A percentile compares a stretch with the other conserved stretches of the same genome.
Evolutionary conservation across 1,140 invertebrate species (phyloP).

Genomic region (Ctenoplectra terminalis): DNA sequence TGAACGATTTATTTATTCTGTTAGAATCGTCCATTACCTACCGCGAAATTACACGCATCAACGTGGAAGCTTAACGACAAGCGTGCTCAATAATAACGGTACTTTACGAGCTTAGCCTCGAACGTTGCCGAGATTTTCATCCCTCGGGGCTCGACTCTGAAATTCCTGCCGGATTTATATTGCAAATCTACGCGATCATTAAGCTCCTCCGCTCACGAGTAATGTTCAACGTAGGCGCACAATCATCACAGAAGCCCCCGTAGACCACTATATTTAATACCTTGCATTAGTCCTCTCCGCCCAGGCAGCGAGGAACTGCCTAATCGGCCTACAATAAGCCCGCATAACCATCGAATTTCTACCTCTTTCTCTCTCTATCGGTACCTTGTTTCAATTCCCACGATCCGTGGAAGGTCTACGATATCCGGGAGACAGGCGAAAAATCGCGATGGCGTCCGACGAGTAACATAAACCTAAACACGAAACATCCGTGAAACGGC

Average conservation of each 20-base stretch:
- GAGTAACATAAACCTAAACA: neutral
- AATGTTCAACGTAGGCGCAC: conserved; percentile 18
- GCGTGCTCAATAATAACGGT: conserved; percentile 29
- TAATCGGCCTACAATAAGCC: conserved; percentile 22
- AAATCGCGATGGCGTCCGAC: neutral
- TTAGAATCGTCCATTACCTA: too few species aligned
- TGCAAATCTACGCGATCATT: conserved; percentile 42
- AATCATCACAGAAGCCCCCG: conserved; percentile 24
- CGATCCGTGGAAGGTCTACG: neutral
- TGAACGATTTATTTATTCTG: too few species aligned
- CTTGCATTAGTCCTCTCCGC: conserved; percentile 8
- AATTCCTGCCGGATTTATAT: conserved; percentile 15
- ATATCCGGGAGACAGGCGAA: neutral
- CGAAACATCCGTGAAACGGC: neutral
- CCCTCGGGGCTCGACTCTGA: neutral
- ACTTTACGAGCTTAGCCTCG: neutral
- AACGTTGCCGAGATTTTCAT: neutral
- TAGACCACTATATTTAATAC: conserved; percentile 23
- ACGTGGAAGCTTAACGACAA: conserved; percentile 16
- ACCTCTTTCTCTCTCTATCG: neutral
- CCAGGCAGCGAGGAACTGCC: neutral
- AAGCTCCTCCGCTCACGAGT: conserved; percentile 1
- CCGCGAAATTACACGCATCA: conserved; percentile 8
- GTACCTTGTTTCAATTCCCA: conserved; percentile 24
- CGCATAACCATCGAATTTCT: neutral